phyloP scores from a whole-genome alignment of 2,888 invertebrate species.

The Lasioglossum morio region DNA sequence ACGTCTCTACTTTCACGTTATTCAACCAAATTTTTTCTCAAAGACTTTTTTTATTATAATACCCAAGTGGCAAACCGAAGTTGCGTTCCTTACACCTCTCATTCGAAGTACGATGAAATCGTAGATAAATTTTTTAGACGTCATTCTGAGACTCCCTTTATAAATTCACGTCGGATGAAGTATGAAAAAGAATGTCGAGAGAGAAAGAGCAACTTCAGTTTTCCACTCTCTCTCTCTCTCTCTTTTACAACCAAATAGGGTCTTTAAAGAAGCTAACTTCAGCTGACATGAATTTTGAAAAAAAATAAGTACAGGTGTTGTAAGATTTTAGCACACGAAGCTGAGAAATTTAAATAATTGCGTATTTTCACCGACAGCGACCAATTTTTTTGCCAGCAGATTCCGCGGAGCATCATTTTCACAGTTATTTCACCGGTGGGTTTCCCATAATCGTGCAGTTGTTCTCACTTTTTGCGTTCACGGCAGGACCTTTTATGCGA shows the following conservation, averaged over 20 bases:
- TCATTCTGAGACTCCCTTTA: not conserved
- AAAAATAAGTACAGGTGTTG: not conserved
- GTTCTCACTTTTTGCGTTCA: slow-evolving; percentile 18
- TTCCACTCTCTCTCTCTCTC: too few relatives aligned
- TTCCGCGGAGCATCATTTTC: not conserved
- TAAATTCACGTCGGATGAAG: not conserved
- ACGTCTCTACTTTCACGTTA: not conserved
- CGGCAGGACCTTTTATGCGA: slow-evolving; percentile 59
- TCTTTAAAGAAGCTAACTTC: not conserved
- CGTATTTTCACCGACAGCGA: not conserved
- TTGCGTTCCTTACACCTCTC: not conserved
- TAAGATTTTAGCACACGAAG: not conserved
- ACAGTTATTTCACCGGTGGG: not conserved
- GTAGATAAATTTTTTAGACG: not conserved
- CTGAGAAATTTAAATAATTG: not conserved
- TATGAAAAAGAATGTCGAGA: too few relatives aligned
- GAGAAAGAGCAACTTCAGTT: not conserved
- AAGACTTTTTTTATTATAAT: not conserved
- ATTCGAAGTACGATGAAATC: not conserved
- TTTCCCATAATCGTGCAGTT: slow-evolving; percentile 18
- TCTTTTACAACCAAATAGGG: not conserved
- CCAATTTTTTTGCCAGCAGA: not conserved
- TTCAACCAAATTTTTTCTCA: not conserved
- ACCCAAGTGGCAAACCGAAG: not conserved
- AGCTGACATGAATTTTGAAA: not conserved